Evolutionary conservation across 2,888 invertebrate species (phyloP), one percentile per base, ranked within the genome.

Genomic region (Macaria liturata): DNA sequence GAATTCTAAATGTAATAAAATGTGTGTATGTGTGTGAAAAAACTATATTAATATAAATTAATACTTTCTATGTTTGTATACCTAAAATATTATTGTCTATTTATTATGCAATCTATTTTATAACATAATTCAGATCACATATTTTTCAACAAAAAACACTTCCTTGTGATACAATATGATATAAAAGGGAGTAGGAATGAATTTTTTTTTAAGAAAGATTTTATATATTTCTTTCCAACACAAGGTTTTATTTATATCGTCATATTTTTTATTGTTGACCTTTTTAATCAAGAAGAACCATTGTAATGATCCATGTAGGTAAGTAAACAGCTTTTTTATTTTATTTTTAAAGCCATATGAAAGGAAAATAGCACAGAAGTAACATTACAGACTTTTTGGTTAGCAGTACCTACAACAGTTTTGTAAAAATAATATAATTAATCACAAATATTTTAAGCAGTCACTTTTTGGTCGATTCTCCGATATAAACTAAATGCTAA

Each of bases 401-500:
- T 53, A 44, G 51, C 57, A 58, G 59, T n/a, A n/a, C n/a, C n/a
- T 63, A 59, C 57, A 63, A 64, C 55, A 59, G 55, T 59, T 60
- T 46, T 54, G 46, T 46, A 51, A 42, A 53, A 57, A 55, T 42
- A 42, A 42, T 42, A 61, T 60, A 50, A 50, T 20, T 46, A 57
- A 44, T 49, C 49, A 58, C 46, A 53, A 55, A 55, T 42, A 39
- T 34, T 42, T 47, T 47, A 50, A 45, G 55, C 58, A 65, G 59
- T 65, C 61, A 67, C 59, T 64, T 65, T 64, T 64, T 64, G 61
- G 64, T 65, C 61, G 46, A 59, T 61, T 43, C 49, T 57, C 46
- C 58, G 59, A 65, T 63, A 56, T 60, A 50, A 53, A 46, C 51
- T 44, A 44, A 49, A 51, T 20, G 46, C 55, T 45, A 49, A 42